Evolutionary conservation across 2,797 vertebrate genomes (phyloP), one percentile per base, ranked within the genome.

Genomic region (Intellagama lesueurii): DNA sequence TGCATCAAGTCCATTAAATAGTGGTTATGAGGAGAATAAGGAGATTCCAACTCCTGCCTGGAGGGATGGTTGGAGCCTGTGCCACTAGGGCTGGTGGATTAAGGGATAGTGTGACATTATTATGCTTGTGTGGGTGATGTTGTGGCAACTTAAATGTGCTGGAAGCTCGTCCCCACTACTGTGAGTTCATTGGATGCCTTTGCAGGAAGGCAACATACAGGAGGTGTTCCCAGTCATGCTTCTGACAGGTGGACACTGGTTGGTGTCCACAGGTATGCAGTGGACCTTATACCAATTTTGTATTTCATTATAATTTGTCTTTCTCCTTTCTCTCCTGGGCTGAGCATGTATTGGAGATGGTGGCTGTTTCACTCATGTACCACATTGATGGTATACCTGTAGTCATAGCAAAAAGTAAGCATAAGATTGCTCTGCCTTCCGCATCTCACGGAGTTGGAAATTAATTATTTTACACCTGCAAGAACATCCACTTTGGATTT

Each of bases 381-480:
- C 26, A 47, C 0, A n/a, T 4, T 19, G 7, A 19, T 80, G 30
- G 47, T 6, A 30, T 28, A 78, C 47, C 26, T 56, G 52, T 2
- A 56, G 52, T 9, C 52, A 56, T 14, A 56, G 52, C 1, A 1
- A 9, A 56, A 56, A 56, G 32, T 44, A 60, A 86, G 19, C 22
- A 47, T 40, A 77, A 17, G 56, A 30, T 22, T 22, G 4, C 9
- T 24, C n/a, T 49, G 47, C 66, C 32, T 32, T 12, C 40, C 17
- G 6, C 49, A 70, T 72, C 88, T 78, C 68, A 68, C 84, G 91
- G 92, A 92, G 86, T 87, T 85, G 49, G 87, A 91, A 85, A 94
- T 92, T 93, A 93, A 91, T 91, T 95, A 85, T 89, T 94, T 94
- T 91, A 93, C 90, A 92, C 89, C 85, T 95, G 90, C 91, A 91